Base-by-base conservation (phyloP, 2,888 invertebrate genomes). In the Anthophora plumipes region DNA sequence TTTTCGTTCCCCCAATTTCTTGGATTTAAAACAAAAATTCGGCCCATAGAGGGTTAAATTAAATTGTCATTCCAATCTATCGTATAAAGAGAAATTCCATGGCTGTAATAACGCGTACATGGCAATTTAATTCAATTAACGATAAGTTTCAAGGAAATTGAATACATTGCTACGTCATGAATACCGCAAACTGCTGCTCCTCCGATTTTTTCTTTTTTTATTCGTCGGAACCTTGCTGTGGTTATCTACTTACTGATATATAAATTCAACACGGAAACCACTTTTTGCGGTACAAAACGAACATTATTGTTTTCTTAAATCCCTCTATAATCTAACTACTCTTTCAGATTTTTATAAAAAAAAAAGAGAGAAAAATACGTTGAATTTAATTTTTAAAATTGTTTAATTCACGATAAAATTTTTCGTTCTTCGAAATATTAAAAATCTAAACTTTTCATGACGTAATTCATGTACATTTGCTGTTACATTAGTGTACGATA, bases 61-160 rank as follows among this genome's bases (percentile, higher is more conserved):
- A 55, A 25, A 14, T 17, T 55, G 14, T 3, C 31, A 31, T 31
- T 31, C 4, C 31, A 31, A 31, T 7, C 48, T 17, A 50, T 50
- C 17, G 7, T 2, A n/a, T 7, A 50, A 7, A n/a, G 17, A 50
- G 17, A 14, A 50, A 50, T 48, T 4, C 14, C 14, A 11, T n/a
- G 5, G 4, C 14, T 31, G 4, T 31, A 48, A 68, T 73, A 73
- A 25, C 25, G 12, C 9, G 8, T 59, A 43, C 43, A 43, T 46
- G 9, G 50, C 37, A 39, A 60, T 60, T 52, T 1, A 68, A 68
- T 68, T 60, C 39, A 20, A 5, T n/a, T 14, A 25, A 14, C 20
- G 61, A 75, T 61, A 72, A 59, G 0, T 72, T 59, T 73, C 50
- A 48, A 74, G 46, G 54, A 67, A 48, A 74, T 17, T 12, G 20